These are phyloP conservation scores for Agriotes lineatus DNA, from an alignment of 2,888 invertebrate genomes.

Conservation along the genomic window DNA sequence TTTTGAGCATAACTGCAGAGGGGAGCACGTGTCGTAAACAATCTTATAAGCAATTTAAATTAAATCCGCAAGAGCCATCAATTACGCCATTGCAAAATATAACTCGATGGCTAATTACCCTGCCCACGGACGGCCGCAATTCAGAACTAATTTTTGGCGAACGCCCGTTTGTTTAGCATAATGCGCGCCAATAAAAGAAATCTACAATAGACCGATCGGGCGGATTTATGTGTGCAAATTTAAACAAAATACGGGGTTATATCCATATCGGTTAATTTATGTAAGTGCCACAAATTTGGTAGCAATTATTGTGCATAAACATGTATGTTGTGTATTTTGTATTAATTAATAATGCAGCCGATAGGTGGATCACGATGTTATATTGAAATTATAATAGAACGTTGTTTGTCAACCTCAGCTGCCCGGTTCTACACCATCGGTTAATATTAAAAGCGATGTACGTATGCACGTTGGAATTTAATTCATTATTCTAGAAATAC, in stretches of 20 bases:
- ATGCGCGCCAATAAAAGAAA: conserved; percentile 46
- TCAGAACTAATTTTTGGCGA: not conserved
- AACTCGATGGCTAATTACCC: conserved; percentile 2
- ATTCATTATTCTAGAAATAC: conserved; percentile 61
- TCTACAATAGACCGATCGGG: conserved; percentile 56
- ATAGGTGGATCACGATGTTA: conserved; percentile 64
- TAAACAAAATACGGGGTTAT: conserved; percentile 64
- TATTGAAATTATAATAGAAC: conserved; percentile 64
- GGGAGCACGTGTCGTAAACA: conserved; percentile 19
- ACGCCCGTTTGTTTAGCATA: not conserved
- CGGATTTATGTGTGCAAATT: conserved; percentile 61
- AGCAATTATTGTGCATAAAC: conserved; percentile 64
- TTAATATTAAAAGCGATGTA: conserved; percentile 61
- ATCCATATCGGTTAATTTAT: conserved; percentile 65
- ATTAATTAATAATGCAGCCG: conserved; percentile 64
- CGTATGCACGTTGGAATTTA: conserved; percentile 62
- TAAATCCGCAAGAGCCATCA: conserved; percentile 18
- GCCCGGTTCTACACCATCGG: conserved; percentile 59
- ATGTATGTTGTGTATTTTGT: conserved; percentile 63
- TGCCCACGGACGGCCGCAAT: conserved; percentile 13
- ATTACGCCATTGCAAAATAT: conserved; percentile 15
- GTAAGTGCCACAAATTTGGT: conserved; percentile 61
- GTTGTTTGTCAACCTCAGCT: conserved; percentile 64
- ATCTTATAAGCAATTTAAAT: conserved; percentile 21
- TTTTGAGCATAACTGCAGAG: conserved; percentile 14